Conservation (phyloP, 1,140 invertebrate species). For the Camponotus pennsylvanicus region DNA sequence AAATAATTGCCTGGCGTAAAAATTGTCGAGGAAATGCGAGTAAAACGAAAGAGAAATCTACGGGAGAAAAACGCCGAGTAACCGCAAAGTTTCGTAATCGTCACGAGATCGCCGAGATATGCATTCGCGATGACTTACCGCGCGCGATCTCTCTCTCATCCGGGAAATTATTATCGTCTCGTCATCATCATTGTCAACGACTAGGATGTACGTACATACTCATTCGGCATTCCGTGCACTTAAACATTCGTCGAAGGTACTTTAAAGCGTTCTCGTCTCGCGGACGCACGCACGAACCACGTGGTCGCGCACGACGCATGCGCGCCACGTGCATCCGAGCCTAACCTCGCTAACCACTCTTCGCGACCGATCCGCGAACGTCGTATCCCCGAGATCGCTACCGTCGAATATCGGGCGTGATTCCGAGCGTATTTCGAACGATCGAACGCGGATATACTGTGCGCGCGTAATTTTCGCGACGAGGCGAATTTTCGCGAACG, state of each 20-base stretch:
- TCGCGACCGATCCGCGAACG: background rate
- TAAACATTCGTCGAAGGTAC: background rate
- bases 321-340: constrained; percentile 72
- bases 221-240: background rate
- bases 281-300: constrained; percentile 65
- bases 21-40: background rate
- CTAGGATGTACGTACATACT: background rate
- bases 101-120: background rate
- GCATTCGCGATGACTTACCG: background rate
- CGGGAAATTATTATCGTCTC: background rate
- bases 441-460: background rate
- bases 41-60: background rate
- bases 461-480: background rate
- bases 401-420: background rate
- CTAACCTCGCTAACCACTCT: constrained; percentile 70
- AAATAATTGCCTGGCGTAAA: background rate
- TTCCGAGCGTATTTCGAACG: background rate
- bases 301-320: constrained; percentile 76
- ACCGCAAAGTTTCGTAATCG: background rate
- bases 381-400: background rate
- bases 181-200: background rate
- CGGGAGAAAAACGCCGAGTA: background rate
- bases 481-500: background rate
- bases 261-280: background rate
- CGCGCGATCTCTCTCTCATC: background rate